These are phyloP conservation scores for Trachops cirrhosus DNA, from an alignment of 2,797 vertebrate genomes.

Conservation along the genomic window DNA sequence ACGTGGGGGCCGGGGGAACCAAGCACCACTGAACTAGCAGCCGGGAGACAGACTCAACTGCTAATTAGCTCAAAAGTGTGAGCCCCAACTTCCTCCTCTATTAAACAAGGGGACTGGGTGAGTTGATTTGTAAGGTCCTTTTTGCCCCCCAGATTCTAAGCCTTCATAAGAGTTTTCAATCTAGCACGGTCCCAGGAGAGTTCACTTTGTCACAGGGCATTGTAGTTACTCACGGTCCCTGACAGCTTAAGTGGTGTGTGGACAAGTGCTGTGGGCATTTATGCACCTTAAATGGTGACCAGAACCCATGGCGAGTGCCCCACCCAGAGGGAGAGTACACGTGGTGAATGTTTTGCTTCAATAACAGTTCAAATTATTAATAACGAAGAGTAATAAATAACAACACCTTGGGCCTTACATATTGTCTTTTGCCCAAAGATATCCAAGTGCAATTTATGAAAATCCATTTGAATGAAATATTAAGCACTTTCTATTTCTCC, in stretches of 20 bases:
- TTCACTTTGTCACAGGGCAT: background rate
- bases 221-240: background rate
- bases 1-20: background rate
- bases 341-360: constrained; percentile 55
- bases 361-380: constrained; percentile 72
- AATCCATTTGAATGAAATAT: constrained; percentile 78
- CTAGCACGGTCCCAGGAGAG: background rate
- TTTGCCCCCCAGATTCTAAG: background rate
- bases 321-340: background rate
- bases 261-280: background rate
- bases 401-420: constrained; percentile 42
- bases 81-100: background rate
- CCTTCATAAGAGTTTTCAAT: background rate
- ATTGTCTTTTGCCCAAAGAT: constrained; percentile 55
- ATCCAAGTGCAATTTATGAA: constrained; percentile 70
- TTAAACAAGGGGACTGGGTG: background rate
- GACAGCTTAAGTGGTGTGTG: background rate
- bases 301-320: background rate
- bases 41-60: background rate
- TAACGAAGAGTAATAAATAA: constrained; percentile 67
- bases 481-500: constrained; percentile 74
- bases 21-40: background rate
- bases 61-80: background rate
- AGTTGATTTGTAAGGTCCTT: background rate
- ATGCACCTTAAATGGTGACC: background rate